A percentile compares a stretch with the other conserved stretches of the same genome.
phyloP scores from a whole-genome alignment of 1,140 invertebrate species.

The Goniozus legneri region DNA sequence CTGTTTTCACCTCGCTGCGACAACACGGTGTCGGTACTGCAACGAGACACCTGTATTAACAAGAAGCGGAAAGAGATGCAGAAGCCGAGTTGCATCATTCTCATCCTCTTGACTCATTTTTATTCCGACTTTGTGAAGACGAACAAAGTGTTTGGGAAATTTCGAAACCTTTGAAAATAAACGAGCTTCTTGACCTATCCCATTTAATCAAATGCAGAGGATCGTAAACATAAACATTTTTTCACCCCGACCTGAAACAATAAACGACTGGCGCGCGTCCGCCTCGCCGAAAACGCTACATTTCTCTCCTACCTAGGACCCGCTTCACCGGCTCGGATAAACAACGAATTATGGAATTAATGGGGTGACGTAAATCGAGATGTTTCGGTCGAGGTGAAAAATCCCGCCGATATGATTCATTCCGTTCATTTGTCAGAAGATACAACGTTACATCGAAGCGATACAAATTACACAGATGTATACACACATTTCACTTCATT shows the following conservation, averaged over 20 bases:
- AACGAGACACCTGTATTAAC: not conserved
- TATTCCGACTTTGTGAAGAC: not conserved
- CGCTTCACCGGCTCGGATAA: too few species aligned
- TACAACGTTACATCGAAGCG: too few species aligned
- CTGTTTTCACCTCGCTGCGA: too few species aligned
- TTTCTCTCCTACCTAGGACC: too few species aligned
- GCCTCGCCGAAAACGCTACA: too few species aligned
- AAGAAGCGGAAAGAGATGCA: not conserved
- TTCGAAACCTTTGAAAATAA: constrained; percentile 34
- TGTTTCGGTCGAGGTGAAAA: too few species aligned
- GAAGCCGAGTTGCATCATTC: not conserved
- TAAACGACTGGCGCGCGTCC: too few species aligned
- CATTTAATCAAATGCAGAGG: constrained; percentile 15
- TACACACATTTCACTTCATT: not conserved
- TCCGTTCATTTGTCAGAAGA: too few species aligned
- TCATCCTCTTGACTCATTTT: not conserved
- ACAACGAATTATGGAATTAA: too few species aligned
- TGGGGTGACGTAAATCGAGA: too few species aligned
- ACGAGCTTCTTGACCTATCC: constrained; percentile 36
- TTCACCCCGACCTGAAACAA: constrained; percentile 30
- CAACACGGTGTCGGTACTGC: too few species aligned
- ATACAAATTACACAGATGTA: not conserved
- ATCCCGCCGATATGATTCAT: too few species aligned
- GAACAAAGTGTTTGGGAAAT: constrained; percentile 28
- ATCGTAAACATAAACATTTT: constrained; percentile 6